Conservation (phyloP, 2,888 invertebrate species). For the Drosophila greeni region DNA sequence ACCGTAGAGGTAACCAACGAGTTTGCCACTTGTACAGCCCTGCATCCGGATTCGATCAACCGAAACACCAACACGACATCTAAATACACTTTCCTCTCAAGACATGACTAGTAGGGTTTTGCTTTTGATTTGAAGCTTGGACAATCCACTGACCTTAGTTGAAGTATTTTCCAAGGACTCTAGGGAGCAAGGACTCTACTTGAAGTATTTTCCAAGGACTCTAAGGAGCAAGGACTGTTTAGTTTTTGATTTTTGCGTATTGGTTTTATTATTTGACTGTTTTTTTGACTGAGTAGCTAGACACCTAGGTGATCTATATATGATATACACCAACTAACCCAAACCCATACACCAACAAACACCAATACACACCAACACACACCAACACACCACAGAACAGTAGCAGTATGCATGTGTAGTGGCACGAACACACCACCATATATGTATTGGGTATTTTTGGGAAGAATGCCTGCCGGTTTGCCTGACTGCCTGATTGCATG, state of each 20-base stretch:
- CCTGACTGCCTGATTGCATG: slow-evolving; percentile 67
- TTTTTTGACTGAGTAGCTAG: slow-evolving; percentile 13
- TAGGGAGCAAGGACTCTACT: not conserved
- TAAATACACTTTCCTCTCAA: not conserved
- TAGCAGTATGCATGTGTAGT: slow-evolving; percentile 57
- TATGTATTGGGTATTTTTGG: slow-evolving; percentile 24
- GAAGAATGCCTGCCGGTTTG: slow-evolving; percentile 59
- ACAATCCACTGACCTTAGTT: not conserved
- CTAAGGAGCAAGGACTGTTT: not conserved
- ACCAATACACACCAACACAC: slow-evolving; percentile 6
- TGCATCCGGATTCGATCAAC: slow-evolving; percentile 29
- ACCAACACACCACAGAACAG: slow-evolving; percentile 10
- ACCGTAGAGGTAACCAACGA: slow-evolving; percentile 32
- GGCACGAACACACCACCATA: slow-evolving; percentile 44
- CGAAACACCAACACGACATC: slow-evolving; percentile 13
- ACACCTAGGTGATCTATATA: slow-evolving; percentile 9
- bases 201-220: not conserved
- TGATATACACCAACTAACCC: not conserved
- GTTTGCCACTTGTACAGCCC: slow-evolving; percentile 29
- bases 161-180: not conserved
- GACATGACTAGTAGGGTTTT: not conserved
- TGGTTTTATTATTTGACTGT: slow-evolving; percentile 9
- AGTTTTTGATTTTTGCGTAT: not conserved
- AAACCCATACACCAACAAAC: slow-evolving; percentile 11
- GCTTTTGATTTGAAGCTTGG: not conserved